Base-by-base conservation (phyloP, 2,797 vertebrate genomes). In the Psittacula echo region DNA sequence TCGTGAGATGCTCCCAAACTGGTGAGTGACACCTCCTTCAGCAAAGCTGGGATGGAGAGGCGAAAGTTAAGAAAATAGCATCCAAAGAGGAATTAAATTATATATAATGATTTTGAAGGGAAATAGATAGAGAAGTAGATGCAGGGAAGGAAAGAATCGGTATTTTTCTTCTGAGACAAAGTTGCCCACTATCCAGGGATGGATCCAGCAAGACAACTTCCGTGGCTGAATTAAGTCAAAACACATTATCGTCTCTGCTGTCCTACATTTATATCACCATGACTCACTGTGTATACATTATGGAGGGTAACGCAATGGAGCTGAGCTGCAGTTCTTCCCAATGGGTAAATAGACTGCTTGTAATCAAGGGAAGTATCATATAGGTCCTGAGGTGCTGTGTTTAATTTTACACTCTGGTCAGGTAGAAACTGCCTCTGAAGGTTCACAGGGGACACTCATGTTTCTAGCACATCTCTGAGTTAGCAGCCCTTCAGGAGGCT, bases 351-450 rank as follows among this genome's bases (percentile, higher is more conserved):
- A 53, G 89, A 67, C 68, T 64, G 71, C 61, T 58, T 73, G 91
- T 7, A 85, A 87, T 77, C 75, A 91, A 93, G 91, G 72, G 24
- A 82, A 87, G 64, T 16, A 85, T 60, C 75, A 16, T 3, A 41
- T 4, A 82, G 61, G 39, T 87, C 71, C 71, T 89, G 8, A 65
- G 66, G 60, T 42, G 75, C 68, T 89, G 71, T 18, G 41, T 54
- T 91, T 87, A 22, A 94, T 87, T 95, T 61, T 22, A 56, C 67
- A 87, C 47, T 71, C 75, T 9, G 76, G 50, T 29, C 72, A 85
- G 81, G 75, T 11, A 80, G 2, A 37, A 92, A 67, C 44, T 83
- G 53, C 18, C 78, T 67, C 51, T 71, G 75, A 87, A 77, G 42
- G 67, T n/a, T 9, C 80, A 78, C 34, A 27, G 53, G 75, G 80